Base-by-base conservation (phyloP, 2,113 vertebrate species). In the Mus spicilegus region DNA sequence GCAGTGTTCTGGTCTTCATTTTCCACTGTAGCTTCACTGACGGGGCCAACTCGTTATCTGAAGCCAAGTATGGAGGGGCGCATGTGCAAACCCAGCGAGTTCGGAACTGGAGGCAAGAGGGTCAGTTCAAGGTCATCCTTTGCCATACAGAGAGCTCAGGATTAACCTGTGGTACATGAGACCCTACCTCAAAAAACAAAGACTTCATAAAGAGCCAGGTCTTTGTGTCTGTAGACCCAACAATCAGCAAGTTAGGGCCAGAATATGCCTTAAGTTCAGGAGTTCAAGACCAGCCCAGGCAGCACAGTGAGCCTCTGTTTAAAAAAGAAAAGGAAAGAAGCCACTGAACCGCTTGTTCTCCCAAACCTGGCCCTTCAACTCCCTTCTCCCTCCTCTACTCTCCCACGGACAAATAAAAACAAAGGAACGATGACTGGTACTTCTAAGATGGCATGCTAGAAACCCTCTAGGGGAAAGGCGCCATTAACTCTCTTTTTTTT, bases 361-460 rank as follows among this genome's bases (percentile, higher is more conserved):
- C 65, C 70, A 16, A 39, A 19, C 10, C 1, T 30, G 58, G 89
- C 33, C 54, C 69, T 93, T 91, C n/a, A 0, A 7, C 70, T 20
- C 4, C 56, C 12, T 33, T 14, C 12, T 33, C 7, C 11, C 70
- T 90, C 24, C 63, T 14, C 1, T 36, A 28, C 36, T 9, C 8
- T 42, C 0, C 16, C 11, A 5, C 8, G 0, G 6, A 13, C 0
- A 65, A 54, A 8, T 13, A 65, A 7, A 14, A 8, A 39, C 51
- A 42, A 19, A 33, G 85, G 61, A 24, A 3, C 26, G 11, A 26
- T 0, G 58, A 39, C 4, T 3, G 42, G 33, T 54, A 2, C 28
- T 22, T 20, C 26, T 11, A 73, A 24, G 20, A 3, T 5, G 26
- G 24, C 49, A 28, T 56, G n/a, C 86, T 49, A 78, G 1, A 58